Conservation (phyloP, 2,797 vertebrate species). For the Eleutherodactylus coqui region DNA sequence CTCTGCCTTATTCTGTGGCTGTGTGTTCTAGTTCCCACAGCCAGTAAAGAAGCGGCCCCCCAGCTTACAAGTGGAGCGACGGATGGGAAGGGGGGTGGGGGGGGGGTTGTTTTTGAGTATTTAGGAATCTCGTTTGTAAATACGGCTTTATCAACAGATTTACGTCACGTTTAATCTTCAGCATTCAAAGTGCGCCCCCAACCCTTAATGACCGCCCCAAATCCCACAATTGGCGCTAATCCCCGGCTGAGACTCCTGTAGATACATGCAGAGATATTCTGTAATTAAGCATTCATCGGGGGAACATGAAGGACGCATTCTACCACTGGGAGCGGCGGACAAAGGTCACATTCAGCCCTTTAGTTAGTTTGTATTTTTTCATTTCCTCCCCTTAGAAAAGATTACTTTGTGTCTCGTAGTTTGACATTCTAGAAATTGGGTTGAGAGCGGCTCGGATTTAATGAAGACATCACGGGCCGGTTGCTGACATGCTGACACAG, state of each 20-base stretch:
- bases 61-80: too few relatives aligned
- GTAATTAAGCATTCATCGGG: slow-evolving; percentile 15
- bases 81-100: background rate
- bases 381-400: background rate
- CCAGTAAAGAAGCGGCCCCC: too few relatives aligned
- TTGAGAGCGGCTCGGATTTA: slow-evolving; percentile 12
- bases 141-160: background rate
- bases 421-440: slow-evolving; percentile 46
- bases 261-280: background rate
- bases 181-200: background rate
- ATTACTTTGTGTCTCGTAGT: background rate
- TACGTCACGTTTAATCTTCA: background rate
- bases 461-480: slow-evolving; percentile 39
- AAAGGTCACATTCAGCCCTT: slow-evolving; percentile 11
- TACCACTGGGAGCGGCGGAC: background rate
- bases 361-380: background rate
- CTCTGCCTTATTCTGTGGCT: too few relatives aligned
- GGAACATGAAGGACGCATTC: background rate
- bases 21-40: too few relatives aligned
- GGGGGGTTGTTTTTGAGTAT: background rate
- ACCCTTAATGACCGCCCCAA: background rate
- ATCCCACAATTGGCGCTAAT: background rate
- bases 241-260: background rate
- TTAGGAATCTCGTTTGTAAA: background rate
- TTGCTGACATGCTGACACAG: slow-evolving; percentile 42